Conservation (phyloP, 2,113 vertebrate species). For the Sylvia atricapilla region DNA sequence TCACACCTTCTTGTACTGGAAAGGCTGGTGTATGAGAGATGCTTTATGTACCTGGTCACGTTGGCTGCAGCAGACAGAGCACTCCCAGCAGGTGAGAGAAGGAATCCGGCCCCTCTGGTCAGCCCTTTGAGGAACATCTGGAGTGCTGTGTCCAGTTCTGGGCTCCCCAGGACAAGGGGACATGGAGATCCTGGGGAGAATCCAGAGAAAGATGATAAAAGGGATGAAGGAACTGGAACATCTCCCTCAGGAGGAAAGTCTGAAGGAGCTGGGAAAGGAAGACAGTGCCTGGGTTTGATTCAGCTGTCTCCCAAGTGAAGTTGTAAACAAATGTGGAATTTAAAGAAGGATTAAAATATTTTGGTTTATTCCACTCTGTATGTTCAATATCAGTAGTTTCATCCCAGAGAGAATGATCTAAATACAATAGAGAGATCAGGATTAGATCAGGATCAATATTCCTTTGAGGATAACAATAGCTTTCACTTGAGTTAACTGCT, state of each 20-base stretch:
- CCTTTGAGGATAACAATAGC: neutral
- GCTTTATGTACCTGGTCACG: fast-evolving
- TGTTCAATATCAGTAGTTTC: neutral
- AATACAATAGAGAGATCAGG: neutral
- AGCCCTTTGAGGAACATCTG: neutral
- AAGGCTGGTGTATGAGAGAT: neutral
- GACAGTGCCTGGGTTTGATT: neutral
- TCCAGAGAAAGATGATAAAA: neutral
- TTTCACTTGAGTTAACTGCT: neutral
- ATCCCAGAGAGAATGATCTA: neutral
- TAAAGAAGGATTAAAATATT: neutral
- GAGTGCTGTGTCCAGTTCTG: neutral
- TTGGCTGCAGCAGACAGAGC: neutral
- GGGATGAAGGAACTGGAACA: neutral
- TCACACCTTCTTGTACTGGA: neutral
- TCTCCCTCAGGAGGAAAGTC: neutral
- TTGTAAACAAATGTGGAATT: conserved; percentile 11
- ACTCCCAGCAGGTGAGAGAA: neutral
- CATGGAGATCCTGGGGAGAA: neutral
- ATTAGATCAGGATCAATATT: neutral
- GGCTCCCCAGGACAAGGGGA: neutral
- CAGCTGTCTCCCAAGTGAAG: neutral
- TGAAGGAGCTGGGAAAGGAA: neutral
- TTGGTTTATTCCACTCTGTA: neutral
- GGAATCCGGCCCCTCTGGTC: neutral